A percentile compares a stretch with the other conserved stretches of the same genome.
Conservation (phyloP, 2,888 invertebrate genomes). For the Muscina levida region DNA sequence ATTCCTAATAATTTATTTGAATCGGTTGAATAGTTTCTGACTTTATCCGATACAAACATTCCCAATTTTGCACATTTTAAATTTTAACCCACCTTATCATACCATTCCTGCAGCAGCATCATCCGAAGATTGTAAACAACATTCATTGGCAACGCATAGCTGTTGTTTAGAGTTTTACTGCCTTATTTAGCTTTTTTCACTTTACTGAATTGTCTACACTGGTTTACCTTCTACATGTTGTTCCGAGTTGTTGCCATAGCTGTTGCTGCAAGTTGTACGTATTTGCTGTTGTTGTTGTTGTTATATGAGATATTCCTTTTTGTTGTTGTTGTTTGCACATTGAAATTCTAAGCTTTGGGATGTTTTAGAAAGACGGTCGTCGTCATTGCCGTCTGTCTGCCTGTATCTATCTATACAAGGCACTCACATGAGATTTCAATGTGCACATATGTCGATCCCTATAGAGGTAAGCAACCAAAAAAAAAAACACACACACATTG, state of each 20-base stretch:
- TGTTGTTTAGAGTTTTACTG: constrained; percentile 28
- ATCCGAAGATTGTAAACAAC: too few species aligned
- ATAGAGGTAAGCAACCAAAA: background rate
- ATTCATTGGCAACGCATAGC: constrained; percentile 9
- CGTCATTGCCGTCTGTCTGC: too few species aligned
- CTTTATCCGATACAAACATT: too few species aligned
- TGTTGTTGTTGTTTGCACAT: background rate
- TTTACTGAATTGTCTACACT: constrained; percentile 25
- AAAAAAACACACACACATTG: background rate
- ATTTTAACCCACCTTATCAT: too few species aligned
- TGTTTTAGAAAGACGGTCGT: background rate
- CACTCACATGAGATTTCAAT: background rate
- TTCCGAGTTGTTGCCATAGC: background rate
- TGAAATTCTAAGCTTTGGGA: constrained; percentile 27
- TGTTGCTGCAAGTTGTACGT: too few species aligned
- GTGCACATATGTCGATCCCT: background rate
- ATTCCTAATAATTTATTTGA: too few species aligned
- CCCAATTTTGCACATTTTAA: too few species aligned
- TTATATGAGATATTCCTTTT: constrained; percentile 9
- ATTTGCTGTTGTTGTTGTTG: background rate
- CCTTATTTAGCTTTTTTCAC: constrained; percentile 25
- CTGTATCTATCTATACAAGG: background rate
- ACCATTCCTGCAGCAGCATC: too few species aligned
- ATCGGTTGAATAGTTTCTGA: too few species aligned
- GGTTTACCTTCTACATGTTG: constrained; percentile 30